Evolutionary conservation across 2,888 invertebrate genomes (phyloP).

Genomic region (Yponomeuta plumbellus): DNA sequence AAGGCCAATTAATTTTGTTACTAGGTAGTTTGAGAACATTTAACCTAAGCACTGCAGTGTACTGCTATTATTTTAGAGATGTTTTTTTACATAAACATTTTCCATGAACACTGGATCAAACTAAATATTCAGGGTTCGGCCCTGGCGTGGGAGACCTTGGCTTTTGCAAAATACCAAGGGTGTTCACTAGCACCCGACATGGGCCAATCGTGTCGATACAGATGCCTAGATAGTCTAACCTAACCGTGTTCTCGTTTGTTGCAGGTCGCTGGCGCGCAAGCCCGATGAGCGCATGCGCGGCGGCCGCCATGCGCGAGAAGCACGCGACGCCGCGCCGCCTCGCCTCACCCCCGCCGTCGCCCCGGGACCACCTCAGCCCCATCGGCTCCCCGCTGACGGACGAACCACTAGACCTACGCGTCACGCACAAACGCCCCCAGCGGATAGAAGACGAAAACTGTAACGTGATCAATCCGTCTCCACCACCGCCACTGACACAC

Average conservation of each 20-base stretch:
- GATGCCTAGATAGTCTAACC: not conserved
- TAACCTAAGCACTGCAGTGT: too few relatives aligned
- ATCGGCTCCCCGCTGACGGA: slow-evolving; percentile 74
- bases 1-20: too few relatives aligned
- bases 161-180: slow-evolving; percentile 5
- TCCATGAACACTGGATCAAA: too few relatives aligned
- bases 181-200: slow-evolving; percentile 2
- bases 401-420: slow-evolving; percentile 91
- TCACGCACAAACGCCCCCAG: slow-evolving; percentile 87
- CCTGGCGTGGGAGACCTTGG: not conserved
- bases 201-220: slow-evolving; percentile 8
- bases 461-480: slow-evolving; percentile 81
- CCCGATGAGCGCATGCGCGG: slow-evolving; percentile 85
- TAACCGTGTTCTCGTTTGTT: slow-evolving; percentile 38
- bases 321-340: slow-evolving; percentile 94
- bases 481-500: slow-evolving; percentile 76
- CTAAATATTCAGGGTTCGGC: not conserved
- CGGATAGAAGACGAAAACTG: slow-evolving; percentile 90
- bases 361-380: slow-evolving; percentile 69
- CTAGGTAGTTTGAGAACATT: too few relatives aligned
- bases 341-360: slow-evolving; percentile 73
- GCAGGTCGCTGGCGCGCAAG: slow-evolving; percentile 75
- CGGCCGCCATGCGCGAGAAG: slow-evolving; percentile 88
- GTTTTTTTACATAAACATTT: too few relatives aligned
- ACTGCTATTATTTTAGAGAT: too few relatives aligned